Conservation (phyloP, 2,797 vertebrate genomes). For the Pseudochromis fuscus region DNA sequence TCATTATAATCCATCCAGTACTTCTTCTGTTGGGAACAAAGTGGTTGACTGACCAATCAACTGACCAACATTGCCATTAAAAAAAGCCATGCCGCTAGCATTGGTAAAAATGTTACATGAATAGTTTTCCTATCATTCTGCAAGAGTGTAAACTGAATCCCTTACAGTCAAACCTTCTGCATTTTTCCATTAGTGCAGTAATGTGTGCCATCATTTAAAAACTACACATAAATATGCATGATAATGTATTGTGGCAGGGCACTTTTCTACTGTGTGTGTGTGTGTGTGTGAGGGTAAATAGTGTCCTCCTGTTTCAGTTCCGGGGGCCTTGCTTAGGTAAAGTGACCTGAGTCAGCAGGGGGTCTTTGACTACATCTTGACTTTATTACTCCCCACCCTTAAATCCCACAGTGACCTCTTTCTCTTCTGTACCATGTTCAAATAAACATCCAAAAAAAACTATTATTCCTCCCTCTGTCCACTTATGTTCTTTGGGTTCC, state of each 20-base stretch:
- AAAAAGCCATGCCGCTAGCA: neutral
- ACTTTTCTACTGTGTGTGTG: slow-evolving; percentile 38
- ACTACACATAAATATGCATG: slow-evolving; percentile 7
- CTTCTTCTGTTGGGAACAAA: no score
- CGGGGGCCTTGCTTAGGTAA: slow-evolving; percentile 50
- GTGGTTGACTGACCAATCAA: no score
- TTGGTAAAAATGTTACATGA: neutral
- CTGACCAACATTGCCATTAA: no score
- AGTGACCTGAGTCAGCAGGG: slow-evolving; percentile 70
- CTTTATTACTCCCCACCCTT: slow-evolving; percentile 77
- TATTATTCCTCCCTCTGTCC: slow-evolving; percentile 76
- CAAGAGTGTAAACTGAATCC: slow-evolving; percentile 6
- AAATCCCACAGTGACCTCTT: slow-evolving; percentile 75
- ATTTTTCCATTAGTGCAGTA: slow-evolving; percentile 21
- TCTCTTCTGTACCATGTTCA: slow-evolving; percentile 76
- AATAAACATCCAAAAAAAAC: slow-evolving; percentile 83
- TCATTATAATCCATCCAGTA: neutral
- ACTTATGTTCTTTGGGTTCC: slow-evolving; percentile 63
- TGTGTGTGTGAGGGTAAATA: slow-evolving; percentile 58
- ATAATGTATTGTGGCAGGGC: slow-evolving; percentile 34
- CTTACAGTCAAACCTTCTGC: slow-evolving; percentile 7
- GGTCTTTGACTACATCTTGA: slow-evolving; percentile 81
- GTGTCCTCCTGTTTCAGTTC: slow-evolving; percentile 63
- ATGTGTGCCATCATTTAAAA: slow-evolving; percentile 39
- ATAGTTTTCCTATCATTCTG: slow-evolving; percentile 13